phyloP scores from a whole-genome alignment of 2,888 invertebrate genomes.

The Rhamnusium bicolor region DNA sequence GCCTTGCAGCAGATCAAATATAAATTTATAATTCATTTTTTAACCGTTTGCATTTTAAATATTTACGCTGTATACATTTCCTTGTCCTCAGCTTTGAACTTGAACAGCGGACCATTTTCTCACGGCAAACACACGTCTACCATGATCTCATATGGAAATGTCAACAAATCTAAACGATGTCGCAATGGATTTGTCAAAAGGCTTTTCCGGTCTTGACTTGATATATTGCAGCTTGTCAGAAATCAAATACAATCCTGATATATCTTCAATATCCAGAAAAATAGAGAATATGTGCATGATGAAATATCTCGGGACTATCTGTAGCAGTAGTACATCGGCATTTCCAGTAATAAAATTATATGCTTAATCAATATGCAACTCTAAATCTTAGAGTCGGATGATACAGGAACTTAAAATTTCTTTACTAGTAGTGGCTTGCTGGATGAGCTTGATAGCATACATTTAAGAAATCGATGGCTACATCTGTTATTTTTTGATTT shows the following conservation, averaged over 20 bases:
- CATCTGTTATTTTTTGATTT: too few species aligned
- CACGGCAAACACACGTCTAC: background rate
- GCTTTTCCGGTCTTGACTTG: background rate
- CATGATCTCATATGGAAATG: background rate
- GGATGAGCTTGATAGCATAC: too few species aligned
- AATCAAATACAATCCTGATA: background rate
- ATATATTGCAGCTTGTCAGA: slow-evolving; percentile 3
- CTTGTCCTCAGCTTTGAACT: background rate
- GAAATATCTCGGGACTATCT: background rate
- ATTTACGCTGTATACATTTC: background rate
- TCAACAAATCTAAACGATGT: background rate
- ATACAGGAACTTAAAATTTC: too few species aligned
- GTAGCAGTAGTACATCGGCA: background rate
- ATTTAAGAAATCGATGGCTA: too few species aligned
- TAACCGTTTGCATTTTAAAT: background rate
- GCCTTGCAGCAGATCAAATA: too few species aligned
- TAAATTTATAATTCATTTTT: too few species aligned
- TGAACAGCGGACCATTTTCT: background rate
- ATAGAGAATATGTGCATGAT: background rate
- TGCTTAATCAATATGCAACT: too few species aligned
- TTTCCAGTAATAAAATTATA: too few species aligned
- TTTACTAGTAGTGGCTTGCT: too few species aligned
- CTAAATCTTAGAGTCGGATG: too few species aligned
- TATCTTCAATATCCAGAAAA: background rate
- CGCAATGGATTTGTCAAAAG: slow-evolving; percentile 5